A percentile compares a stretch with the other conserved stretches of the same genome.
Conservation (phyloP, 2,113 vertebrate species). For the Canis aureus region DNA sequence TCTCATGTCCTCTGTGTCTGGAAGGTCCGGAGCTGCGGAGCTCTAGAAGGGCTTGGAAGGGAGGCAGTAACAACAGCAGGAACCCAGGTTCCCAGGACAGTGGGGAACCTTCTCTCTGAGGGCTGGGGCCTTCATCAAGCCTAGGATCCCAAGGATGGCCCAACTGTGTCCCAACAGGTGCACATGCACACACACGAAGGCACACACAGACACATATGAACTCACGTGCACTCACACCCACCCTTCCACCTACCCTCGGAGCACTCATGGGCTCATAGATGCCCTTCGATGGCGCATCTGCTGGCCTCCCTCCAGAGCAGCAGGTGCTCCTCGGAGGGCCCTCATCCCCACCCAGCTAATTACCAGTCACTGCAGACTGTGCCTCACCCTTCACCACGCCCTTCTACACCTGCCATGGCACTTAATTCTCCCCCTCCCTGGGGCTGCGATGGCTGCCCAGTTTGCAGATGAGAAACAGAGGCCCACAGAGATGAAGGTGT, state of each 20-base stretch:
- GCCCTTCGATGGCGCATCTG: background rate
- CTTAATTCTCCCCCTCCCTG: background rate
- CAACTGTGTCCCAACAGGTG: background rate
- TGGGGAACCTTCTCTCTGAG: background rate
- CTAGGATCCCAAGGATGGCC: background rate
- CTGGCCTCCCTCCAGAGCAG: background rate
- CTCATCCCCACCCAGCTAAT: background rate
- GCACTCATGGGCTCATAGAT: fast-evolving
- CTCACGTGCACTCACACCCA: background rate
- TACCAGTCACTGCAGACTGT: background rate
- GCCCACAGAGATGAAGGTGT: background rate
- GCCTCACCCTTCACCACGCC: background rate
- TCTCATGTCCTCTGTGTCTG: background rate
- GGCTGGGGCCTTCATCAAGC: background rate
- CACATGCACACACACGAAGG: background rate
- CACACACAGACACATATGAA: too few species aligned
- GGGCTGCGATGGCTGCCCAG: background rate
- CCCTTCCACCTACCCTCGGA: background rate
- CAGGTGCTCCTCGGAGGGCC: background rate
- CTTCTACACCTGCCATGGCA: background rate
- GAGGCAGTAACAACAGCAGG: background rate
- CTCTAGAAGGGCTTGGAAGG: background rate
- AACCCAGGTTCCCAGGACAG: background rate
- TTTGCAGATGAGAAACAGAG: background rate
- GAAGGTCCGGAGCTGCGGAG: background rate